Evolutionary conservation across 2,888 invertebrate genomes (phyloP).

Genomic region (Ectemnius lituratus): DNA sequence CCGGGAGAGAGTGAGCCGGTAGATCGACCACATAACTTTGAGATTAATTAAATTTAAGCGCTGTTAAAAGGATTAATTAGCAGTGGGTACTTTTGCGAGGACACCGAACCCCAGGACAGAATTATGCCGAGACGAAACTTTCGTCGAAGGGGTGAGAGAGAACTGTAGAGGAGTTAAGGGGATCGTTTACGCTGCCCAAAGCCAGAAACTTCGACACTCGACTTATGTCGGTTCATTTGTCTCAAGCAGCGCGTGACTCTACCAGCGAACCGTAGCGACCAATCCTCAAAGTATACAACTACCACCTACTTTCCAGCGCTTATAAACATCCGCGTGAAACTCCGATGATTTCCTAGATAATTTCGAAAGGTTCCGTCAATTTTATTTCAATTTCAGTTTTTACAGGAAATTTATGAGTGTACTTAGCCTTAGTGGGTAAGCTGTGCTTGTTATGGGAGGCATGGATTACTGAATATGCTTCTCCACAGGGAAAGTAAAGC

Average conservation of each 20-base stretch:
- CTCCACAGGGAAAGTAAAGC: conserved; percentile 53
- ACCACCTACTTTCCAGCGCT: background rate
- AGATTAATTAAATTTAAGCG: conserved; percentile 75
- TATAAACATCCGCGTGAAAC: background rate
- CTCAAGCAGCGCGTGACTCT: conserved; percentile 45
- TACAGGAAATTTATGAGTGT: no score
- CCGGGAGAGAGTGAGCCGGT: conserved; percentile 38
- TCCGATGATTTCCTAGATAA: no score
- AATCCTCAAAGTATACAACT: conserved; percentile 21
- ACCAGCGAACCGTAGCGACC: conserved; percentile 11
- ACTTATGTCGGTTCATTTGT: conserved; percentile 48
- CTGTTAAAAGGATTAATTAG: conserved; percentile 76
- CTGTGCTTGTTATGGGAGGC: background rate
- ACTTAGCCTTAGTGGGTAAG: no score
- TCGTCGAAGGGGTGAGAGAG: conserved; percentile 50
- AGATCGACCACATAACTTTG: conserved; percentile 73
- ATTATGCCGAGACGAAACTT: conserved; percentile 65
- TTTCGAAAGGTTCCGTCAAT: no score
- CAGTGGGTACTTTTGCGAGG: conserved; percentile 65
- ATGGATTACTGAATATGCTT: conserved; percentile 58
- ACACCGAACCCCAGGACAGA: conserved; percentile 58
- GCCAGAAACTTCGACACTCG: conserved; percentile 47
- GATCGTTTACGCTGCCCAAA: conserved; percentile 47
- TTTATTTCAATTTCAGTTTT: no score
- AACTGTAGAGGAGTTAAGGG: conserved; percentile 31